Evolutionary conservation across 2,888 invertebrate genomes (phyloP).

Genomic region (Ophion obscuratus): DNA sequence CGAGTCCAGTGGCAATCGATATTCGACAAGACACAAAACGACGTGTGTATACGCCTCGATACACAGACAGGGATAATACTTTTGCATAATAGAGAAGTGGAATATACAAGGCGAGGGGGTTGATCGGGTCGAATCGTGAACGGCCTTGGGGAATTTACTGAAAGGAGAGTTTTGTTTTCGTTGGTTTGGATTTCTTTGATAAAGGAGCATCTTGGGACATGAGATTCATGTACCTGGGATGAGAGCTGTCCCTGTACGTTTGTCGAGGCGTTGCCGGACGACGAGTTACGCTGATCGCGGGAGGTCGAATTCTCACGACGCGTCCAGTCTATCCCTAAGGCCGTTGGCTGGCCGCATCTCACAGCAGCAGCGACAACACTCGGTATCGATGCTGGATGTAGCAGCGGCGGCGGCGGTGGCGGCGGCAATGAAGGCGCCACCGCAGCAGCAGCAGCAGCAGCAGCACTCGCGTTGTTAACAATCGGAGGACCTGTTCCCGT

Average conservation of each 20-base stretch:
- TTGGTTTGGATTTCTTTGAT: no score
- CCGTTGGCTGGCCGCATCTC: conserved; percentile 79
- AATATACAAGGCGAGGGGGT: background rate
- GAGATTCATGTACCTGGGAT: conserved; percentile 74
- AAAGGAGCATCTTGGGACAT: conserved; percentile 8
- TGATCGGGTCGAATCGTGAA: background rate
- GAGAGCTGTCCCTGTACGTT: conserved; percentile 76
- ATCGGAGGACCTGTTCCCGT: conserved; percentile 55
- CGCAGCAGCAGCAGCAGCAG: conserved; percentile 29
- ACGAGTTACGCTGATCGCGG: conserved; percentile 77
- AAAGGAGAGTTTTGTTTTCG: background rate
- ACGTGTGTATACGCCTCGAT: background rate
- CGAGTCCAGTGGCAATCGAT: conserved; percentile 69
- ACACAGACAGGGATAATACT: conserved; percentile 18
- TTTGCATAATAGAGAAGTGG: conserved; percentile 65
- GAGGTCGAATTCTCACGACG: conserved; percentile 78
- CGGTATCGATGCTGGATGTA: conserved; percentile 73
- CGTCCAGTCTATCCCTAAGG: conserved; percentile 80
- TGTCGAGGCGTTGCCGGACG: conserved; percentile 73
- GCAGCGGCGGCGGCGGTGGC: conserved; percentile 26
- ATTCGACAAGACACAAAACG: conserved; percentile 61
- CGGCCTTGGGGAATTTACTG: background rate
- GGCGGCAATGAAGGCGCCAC: background rate
- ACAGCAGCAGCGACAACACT: conserved; percentile 72
- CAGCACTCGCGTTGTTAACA: conserved; percentile 58